Evolutionary conservation across 1,140 invertebrate species (phyloP), one percentile per base, ranked within the genome.

Genomic region (Macrotrachela quadricornifera): DNA sequence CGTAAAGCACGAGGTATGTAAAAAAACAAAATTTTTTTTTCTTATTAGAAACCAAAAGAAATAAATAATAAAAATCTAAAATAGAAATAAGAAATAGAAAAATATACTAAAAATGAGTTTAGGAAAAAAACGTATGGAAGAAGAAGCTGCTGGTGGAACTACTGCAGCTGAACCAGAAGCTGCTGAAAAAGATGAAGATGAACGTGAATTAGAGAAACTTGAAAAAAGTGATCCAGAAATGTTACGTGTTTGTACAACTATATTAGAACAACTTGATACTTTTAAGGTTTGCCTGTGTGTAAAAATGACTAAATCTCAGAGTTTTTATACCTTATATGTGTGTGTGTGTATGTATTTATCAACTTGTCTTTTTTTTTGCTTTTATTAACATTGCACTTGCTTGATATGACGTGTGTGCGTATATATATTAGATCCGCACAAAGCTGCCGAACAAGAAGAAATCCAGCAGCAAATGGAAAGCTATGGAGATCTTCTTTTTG

Each of bases 261-360:
- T 67, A 14, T 62, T 83, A 21, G 76, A 78, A 49, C 73, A 79
- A 51, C 77, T 88, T 50, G 82, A 80, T 61, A 78, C 81, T 49
- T 90, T 87, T 68, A 75, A 76, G 66, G 76, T 77, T 30, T 8
- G 21, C 2, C 21, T 30, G 21, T 30, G 21, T 30, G 21, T 30
- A 4, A 2, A 8, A 30, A 4, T 30, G 21, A 30, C 8, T 30
- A 30, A 30, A 30, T 30, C 8, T n/a, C n/a, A n/a, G n/a, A n/a
- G n/a, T n/a, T n/a, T n/a, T n/a, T n/a, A n/a, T n/a, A n/a, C n/a
- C n/a, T n/a, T n/a, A n/a, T n/a, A n/a, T n/a, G n/a, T n/a, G n/a
- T n/a, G n/a, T n/a, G n/a, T n/a, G n/a, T n/a, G n/a, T n/a, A n/a
- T 4, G 21, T 2, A 30, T 2, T 30, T 30, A 30, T 30, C 8